Conservation (phyloP, 2,797 vertebrate species). For the Tragelaphus oryx region DNA sequence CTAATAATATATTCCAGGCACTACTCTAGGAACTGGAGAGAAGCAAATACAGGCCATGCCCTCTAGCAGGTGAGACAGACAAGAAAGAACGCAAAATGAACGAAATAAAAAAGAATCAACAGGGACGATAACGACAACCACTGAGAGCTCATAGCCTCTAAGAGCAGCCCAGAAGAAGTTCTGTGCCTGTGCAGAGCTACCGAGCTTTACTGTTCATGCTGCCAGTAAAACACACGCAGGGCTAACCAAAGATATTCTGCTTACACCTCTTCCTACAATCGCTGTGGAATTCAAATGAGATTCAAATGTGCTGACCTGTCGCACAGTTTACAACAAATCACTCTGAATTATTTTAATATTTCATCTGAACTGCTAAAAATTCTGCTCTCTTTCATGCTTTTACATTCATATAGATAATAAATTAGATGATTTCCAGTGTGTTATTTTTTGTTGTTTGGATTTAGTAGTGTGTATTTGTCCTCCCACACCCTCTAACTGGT, state of each 20-base stretch:
- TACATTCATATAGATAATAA: conserved; percentile 69
- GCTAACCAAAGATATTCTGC: conserved; percentile 60
- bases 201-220: conserved; percentile 39
- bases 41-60: background rate
- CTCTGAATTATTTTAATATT: conserved; percentile 77
- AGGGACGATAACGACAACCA: background rate
- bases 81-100: background rate
- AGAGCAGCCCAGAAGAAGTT: background rate
- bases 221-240: conserved; percentile 52
- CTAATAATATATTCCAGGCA: background rate
- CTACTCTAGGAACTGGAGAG: background rate
- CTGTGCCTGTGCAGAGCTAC: conserved; percentile 2
- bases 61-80: background rate
- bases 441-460: conserved; percentile 67
- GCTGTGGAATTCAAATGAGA: conserved; percentile 77
- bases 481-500: conserved; percentile 37
- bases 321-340: conserved; percentile 73
- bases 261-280: conserved; percentile 60
- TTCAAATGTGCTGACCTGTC: conserved; percentile 72
- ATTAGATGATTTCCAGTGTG: conserved; percentile 71
- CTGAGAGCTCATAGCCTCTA: background rate
- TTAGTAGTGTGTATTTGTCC: conserved; percentile 60
- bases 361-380: conserved; percentile 74
- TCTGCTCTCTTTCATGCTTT: conserved; percentile 62
- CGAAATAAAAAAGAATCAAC: background rate